Evolutionary conservation across 2,888 invertebrate genomes (phyloP).

Genomic region (Caenorhabditis plicata): DNA sequence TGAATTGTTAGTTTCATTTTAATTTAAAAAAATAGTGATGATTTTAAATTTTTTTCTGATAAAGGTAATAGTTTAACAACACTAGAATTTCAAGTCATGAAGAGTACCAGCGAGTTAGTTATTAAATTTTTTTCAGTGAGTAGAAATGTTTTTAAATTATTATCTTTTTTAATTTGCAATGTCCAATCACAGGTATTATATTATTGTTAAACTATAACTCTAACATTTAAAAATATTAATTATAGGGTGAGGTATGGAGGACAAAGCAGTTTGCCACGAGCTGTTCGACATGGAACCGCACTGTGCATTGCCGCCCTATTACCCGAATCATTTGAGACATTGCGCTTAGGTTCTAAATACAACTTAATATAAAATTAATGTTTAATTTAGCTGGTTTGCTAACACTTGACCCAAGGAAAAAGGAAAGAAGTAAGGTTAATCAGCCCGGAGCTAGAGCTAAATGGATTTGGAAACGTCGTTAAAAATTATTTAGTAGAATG

Average conservation of each 20-base stretch:
- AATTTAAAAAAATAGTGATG: not conserved
- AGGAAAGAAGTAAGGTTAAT: constrained; percentile 62
- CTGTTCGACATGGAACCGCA: constrained; percentile 57
- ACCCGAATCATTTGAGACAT: constrained; percentile 47
- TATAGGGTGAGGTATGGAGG: constrained; percentile 49
- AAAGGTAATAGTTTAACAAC: not conserved
- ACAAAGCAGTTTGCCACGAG: constrained; percentile 50
- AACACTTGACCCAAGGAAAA: constrained; percentile 57
- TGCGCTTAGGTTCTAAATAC: constrained; percentile 47
- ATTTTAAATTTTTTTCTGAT: constrained; percentile 4
- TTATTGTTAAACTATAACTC: not conserved
- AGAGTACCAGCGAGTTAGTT: no score
- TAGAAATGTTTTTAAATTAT: no score
- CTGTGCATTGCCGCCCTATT: constrained; percentile 58
- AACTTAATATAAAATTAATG: not conserved
- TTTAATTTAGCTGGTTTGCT: constrained; percentile 58
- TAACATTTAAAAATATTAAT: constrained; percentile 5
- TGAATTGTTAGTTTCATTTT: constrained; percentile 4
- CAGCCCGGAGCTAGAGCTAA: constrained; percentile 64
- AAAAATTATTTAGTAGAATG: constrained; percentile 8
- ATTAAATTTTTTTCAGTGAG: no score
- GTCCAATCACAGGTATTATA: not conserved
- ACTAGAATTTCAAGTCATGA: no score
- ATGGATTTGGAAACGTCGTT: constrained; percentile 60
- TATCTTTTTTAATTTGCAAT: not conserved